These are phyloP conservation scores for Colossoma macropomum DNA, from an alignment of 2,113 vertebrate species.

Conservation along the genomic window DNA sequence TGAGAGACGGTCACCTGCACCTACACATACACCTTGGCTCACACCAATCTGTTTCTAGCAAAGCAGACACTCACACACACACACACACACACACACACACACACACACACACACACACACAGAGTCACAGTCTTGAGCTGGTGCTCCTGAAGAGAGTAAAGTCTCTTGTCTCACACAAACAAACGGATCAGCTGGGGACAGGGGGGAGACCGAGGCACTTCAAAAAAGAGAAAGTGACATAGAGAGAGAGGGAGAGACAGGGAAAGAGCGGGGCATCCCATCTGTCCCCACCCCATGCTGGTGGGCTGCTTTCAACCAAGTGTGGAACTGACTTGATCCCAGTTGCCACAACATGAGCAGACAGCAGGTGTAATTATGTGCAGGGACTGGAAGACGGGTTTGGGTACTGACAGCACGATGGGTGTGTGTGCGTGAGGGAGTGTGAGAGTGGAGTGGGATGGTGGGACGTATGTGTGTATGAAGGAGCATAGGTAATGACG, in stretches of 20 bases:
- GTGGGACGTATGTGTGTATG: not conserved
- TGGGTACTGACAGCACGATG: not conserved
- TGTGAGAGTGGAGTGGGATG: not conserved
- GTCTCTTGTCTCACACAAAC: constrained; percentile 10
- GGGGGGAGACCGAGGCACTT: not conserved
- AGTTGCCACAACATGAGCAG: constrained; percentile 27
- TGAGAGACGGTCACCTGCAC: not conserved
- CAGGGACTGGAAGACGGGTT: not conserved
- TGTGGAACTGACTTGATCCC: not conserved
- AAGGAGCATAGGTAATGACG: constrained; percentile 1
- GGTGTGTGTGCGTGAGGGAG: not conserved
- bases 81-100: constrained; percentile 10
- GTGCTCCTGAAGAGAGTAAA: constrained; percentile 4
- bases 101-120: not conserved
- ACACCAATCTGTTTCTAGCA: constrained; percentile 24
- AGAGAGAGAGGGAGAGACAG: not conserved
- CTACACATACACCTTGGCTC: constrained; percentile 8
- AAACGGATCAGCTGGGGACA: not conserved
- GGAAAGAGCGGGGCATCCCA: not conserved
- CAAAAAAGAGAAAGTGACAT: not conserved
- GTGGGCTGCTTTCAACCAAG: constrained; percentile 3
- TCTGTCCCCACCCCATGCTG: not conserved
- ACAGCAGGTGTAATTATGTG: constrained; percentile 19
- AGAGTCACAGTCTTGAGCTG: not conserved
- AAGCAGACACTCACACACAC: not conserved